phyloP scores from a whole-genome alignment of 2,113 vertebrate species.

The Cynoglossus semilaevis region DNA sequence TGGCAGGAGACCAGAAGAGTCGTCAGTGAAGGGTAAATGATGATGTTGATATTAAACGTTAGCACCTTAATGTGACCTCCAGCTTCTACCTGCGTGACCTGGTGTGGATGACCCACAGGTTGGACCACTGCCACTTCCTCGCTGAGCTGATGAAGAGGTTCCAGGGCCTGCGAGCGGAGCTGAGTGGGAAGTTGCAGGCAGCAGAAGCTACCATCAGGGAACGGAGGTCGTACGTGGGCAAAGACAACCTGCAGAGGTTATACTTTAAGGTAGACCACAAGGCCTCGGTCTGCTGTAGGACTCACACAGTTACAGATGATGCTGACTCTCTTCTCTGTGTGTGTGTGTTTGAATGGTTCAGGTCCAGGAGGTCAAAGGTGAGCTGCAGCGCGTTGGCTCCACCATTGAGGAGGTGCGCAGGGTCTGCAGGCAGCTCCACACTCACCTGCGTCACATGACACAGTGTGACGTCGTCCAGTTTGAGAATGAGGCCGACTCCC shows the following conservation, averaged over 20 bases:
- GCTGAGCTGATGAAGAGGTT: constrained; percentile 86
- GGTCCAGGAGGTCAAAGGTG: constrained; percentile 82
- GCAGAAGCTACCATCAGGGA: constrained; percentile 81
- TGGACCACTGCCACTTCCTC: constrained; percentile 80
- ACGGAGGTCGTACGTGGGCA: constrained; percentile 86
- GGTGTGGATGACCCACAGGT: constrained; percentile 55
- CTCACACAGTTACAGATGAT: no score
- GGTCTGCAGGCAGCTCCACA: constrained; percentile 86
- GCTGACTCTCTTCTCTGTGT: neutral
- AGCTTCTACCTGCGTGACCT: neutral
- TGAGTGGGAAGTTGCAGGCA: constrained; percentile 82
- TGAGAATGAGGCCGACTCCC: constrained; percentile 83
- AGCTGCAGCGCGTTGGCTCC: constrained; percentile 79
- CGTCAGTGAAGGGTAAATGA: constrained; percentile 79
- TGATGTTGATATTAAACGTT: neutral
- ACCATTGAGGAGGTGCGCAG: constrained; percentile 83
- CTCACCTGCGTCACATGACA: constrained; percentile 83
- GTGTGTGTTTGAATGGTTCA: constrained; percentile 50
- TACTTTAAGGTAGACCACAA: constrained; percentile 77
- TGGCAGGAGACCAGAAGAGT: constrained; percentile 79
- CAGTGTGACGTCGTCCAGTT: constrained; percentile 78
- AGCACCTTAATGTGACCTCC: neutral
- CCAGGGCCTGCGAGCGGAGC: constrained; percentile 75
- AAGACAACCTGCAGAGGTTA: constrained; percentile 85
- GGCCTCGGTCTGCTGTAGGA: neutral